Percentiles rank a stretch among this genome's conserved stretches.
Evolutionary conservation across 2,113 vertebrate genomes (phyloP).

Genomic region (Malurus cyaneus): DNA sequence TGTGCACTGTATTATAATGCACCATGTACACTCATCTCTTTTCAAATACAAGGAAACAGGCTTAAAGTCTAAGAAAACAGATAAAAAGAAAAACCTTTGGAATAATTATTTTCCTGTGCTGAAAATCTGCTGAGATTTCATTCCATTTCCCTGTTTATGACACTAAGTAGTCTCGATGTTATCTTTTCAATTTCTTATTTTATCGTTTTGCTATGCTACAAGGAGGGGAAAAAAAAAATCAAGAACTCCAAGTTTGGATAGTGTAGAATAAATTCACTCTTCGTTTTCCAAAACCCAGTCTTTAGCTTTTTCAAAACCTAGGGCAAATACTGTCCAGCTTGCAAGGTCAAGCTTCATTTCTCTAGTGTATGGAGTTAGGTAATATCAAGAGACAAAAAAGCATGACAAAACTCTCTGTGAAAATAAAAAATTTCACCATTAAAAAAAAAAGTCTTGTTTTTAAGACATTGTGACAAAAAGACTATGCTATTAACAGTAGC

Average conservation of each 20-base stretch:
- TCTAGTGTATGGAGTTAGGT: neutral
- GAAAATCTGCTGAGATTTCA: conserved; percentile 25
- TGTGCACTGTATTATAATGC: neutral
- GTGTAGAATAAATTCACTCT: neutral
- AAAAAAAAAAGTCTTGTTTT: neutral
- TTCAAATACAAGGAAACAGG: conserved; percentile 17
- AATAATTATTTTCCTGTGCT: conserved; percentile 13
- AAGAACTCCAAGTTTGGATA: neutral
- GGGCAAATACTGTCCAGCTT: neutral
- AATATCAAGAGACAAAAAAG: neutral
- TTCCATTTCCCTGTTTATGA: conserved; percentile 21
- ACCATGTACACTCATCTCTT: neutral
- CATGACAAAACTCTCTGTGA: neutral
- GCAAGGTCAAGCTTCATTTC: neutral
- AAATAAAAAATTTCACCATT: neutral
- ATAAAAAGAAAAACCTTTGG: neutral
- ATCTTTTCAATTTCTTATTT: conserved; percentile 46
- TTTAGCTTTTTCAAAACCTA: neutral
- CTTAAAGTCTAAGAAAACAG: neutral
- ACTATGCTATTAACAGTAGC: neutral
- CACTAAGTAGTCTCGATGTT: neutral
- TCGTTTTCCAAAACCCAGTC: neutral
- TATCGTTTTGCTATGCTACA: neutral
- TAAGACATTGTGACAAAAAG: neutral
- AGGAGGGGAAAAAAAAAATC: neutral